Conservation (phyloP, 2,797 vertebrate genomes). For the Rhinogobio ventralis region DNA sequence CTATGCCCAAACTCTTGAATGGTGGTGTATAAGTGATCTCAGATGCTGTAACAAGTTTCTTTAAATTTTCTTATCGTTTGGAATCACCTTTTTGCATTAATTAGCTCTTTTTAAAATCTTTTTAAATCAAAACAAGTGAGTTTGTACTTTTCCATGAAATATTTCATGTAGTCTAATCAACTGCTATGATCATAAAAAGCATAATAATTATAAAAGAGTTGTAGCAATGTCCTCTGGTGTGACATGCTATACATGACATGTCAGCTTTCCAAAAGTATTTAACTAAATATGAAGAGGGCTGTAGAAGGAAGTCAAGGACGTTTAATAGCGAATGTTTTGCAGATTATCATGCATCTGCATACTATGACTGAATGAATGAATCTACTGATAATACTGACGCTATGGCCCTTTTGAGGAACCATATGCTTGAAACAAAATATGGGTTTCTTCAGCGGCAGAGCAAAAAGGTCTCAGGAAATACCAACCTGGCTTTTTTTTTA, state of each 20-base stretch:
- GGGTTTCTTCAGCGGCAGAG: conserved; percentile 39
- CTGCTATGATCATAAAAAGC: not conserved
- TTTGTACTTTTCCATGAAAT: not conserved
- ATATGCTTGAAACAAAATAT: conserved; percentile 42
- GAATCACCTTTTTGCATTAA: not conserved
- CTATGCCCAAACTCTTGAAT: not conserved
- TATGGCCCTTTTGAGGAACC: not conserved
- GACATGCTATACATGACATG: not conserved
- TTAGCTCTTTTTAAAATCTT: not conserved
- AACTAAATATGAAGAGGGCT: not conserved
- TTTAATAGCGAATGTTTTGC: not conserved
- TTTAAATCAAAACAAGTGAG: not conserved
- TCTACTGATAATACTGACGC: conserved; percentile 1
- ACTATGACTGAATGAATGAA: not conserved
- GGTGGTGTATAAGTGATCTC: not conserved
- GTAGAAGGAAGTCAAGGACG: not conserved
- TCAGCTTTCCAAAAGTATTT: not conserved
- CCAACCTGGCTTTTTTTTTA: conserved; percentile 54
- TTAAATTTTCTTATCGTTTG: not conserved
- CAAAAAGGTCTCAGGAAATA: conserved; percentile 63
- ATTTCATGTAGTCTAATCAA: not conserved
- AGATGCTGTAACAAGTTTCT: not conserved
- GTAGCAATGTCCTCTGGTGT: not conserved
- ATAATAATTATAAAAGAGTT: not conserved
- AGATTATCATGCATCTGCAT: not conserved